phyloP scores from a whole-genome alignment of 2,113 vertebrate species.

The Xenopus borealis region DNA sequence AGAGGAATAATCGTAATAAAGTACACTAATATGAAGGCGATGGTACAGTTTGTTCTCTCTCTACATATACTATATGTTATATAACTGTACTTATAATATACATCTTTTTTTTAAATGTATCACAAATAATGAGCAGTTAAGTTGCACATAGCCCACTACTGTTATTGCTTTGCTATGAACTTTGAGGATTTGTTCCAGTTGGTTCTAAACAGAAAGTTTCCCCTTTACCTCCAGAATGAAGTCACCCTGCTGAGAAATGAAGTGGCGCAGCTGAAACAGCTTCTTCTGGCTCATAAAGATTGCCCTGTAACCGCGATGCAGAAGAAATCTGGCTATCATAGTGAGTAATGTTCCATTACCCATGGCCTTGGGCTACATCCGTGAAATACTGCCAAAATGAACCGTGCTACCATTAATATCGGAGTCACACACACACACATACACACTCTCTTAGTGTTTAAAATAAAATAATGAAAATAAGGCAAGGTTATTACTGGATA shows the following conservation, averaged over 20 bases:
- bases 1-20: too few species aligned
- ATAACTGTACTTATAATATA: too few species aligned
- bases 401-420: conserved; percentile 61
- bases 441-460: conserved; percentile 50
- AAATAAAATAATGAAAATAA: conserved; percentile 53
- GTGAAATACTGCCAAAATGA: conserved; percentile 72
- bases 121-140: too few species aligned
- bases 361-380: conserved; percentile 70
- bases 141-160: conserved; percentile 35
- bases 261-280: conserved; percentile 99
- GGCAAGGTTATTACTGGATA: conserved; percentile 49
- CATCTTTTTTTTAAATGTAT: too few species aligned
- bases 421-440: conserved; percentile 48
- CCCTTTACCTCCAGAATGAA: conserved; percentile 84
- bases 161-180: conserved; percentile 55
- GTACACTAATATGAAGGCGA: too few species aligned
- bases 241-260: conserved; percentile 98
- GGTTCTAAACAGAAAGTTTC: conserved; percentile 66
- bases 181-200: conserved; percentile 53
- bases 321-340: conserved; percentile 98
- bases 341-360: conserved; percentile 96
- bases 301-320: conserved; percentile 99
- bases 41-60: too few species aligned
- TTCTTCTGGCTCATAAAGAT: conserved; percentile 99
- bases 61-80: too few species aligned